These are phyloP conservation scores for Andrena marginata DNA, from an alignment of 2,888 invertebrate species.

Conservation along the genomic window DNA sequence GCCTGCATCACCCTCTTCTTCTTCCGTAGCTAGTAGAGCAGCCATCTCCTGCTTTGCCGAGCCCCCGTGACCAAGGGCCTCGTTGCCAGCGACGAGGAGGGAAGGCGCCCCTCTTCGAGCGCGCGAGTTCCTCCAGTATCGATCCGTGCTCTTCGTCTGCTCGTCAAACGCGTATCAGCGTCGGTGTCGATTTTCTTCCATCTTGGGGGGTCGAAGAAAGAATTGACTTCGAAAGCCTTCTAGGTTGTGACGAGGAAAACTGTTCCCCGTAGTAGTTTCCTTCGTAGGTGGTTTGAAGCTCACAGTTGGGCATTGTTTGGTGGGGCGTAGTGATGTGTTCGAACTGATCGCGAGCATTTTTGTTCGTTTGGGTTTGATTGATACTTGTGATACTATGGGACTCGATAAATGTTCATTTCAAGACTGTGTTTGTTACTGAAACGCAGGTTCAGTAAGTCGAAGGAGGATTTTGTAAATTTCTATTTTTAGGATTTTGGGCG, in stretches of 20 bases:
- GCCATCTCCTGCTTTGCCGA: slow-evolving; percentile 38
- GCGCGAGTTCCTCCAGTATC: slow-evolving; percentile 63
- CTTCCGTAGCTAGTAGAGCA: slow-evolving; percentile 8
- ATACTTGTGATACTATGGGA: too few relatives aligned
- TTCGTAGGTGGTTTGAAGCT: too few relatives aligned
- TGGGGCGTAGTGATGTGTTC: too few relatives aligned
- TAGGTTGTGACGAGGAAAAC: neutral
- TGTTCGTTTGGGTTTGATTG: too few relatives aligned
- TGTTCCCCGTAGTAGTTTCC: neutral
- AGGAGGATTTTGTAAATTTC: too few relatives aligned
- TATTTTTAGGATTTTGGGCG: too few relatives aligned
- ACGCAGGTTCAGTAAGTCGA: too few relatives aligned
- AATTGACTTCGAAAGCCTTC: neutral
- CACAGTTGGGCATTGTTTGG: too few relatives aligned
- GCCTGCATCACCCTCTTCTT: slow-evolving; percentile 32
- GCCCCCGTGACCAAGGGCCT: slow-evolving; percentile 8
- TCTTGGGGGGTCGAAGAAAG: neutral
- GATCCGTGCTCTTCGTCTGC: slow-evolving; percentile 53
- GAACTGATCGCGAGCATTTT: too few relatives aligned
- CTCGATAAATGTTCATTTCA: too few relatives aligned
- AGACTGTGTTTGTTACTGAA: too few relatives aligned
- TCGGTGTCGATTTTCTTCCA: slow-evolving; percentile 60
- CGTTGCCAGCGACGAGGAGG: slow-evolving; percentile 24
- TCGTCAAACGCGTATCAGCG: slow-evolving; percentile 62
- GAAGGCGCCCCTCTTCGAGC: slow-evolving; percentile 54